Conservation (phyloP, 2,113 vertebrate species). For the Nematolebias whitei region DNA sequence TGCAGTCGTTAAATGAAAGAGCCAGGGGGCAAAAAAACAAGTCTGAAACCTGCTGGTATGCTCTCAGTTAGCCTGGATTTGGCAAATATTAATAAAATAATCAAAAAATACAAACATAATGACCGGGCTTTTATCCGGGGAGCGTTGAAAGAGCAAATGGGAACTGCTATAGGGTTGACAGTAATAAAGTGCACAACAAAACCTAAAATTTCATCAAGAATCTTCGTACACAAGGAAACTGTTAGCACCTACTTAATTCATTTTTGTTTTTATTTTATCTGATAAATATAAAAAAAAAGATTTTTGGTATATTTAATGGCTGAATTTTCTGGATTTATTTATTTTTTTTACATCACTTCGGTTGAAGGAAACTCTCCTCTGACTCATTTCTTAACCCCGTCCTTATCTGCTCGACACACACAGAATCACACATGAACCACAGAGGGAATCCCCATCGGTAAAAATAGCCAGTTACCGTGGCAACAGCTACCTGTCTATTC, state of each 20-base stretch:
- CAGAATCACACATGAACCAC: slow-evolving; percentile 13
- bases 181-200: no score
- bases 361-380: slow-evolving; percentile 38
- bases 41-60: slow-evolving; percentile 28
- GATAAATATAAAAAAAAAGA: background rate
- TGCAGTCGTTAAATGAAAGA: slow-evolving; percentile 61
- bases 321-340: slow-evolving; percentile 7
- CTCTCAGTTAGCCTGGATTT: no score
- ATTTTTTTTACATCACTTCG: slow-evolving; percentile 19
- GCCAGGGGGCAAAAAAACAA: slow-evolving; percentile 59
- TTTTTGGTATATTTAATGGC: slow-evolving; percentile 2
- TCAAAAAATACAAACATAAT: no score
- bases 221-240: no score
- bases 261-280: background rate
- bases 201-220: no score
- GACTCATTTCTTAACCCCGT: slow-evolving; percentile 57
- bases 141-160: no score
- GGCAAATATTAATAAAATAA: no score
- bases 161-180: no score
- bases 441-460: slow-evolving; percentile 67
- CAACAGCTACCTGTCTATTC: slow-evolving; percentile 51
- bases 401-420: slow-evolving; percentile 15
- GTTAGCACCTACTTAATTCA: no score
- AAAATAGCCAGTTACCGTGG: slow-evolving; percentile 63
- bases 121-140: no score